These are phyloP conservation scores for Gasterosteus aculeatus DNA, from an alignment of 2,113 vertebrate species.

Conservation along the genomic window DNA sequence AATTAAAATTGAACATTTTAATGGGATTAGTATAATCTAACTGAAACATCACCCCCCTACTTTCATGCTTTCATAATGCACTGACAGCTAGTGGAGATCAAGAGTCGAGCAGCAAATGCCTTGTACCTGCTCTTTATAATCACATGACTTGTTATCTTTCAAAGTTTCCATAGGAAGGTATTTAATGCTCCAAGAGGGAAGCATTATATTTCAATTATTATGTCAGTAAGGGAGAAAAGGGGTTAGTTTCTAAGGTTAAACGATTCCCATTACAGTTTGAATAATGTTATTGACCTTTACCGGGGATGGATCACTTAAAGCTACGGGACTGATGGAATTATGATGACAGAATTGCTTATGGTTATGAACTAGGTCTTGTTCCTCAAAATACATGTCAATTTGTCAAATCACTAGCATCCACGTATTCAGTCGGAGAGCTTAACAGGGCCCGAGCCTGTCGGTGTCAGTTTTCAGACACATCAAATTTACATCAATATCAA, in stretches of 20 bases:
- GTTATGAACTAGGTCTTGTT: constrained; percentile 66
- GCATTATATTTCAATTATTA: constrained; percentile 59
- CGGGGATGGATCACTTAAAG: constrained; percentile 71
- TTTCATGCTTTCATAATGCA: constrained; percentile 5
- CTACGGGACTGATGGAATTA: constrained; percentile 71
- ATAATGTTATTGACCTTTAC: constrained; percentile 78
- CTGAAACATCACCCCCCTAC: constrained; percentile 59
- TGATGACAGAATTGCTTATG: constrained; percentile 70
- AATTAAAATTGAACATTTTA: constrained; percentile 76
- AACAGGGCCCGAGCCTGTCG: constrained; percentile 46
- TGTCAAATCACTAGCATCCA: constrained; percentile 69
- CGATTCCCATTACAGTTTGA: constrained; percentile 74
- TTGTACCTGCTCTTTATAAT: background rate
- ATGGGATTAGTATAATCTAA: constrained; percentile 68
- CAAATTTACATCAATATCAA: constrained; percentile 23
- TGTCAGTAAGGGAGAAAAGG: constrained; percentile 49
- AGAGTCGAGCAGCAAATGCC: background rate
- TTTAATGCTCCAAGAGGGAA: constrained; percentile 44
- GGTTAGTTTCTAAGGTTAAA: constrained; percentile 72
- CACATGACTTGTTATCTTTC: constrained; percentile 27
- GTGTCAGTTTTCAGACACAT: constrained; percentile 65
- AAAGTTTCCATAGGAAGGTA: constrained; percentile 30
- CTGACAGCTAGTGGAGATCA: constrained; percentile 5
- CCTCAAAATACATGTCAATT: constrained; percentile 71
- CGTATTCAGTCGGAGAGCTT: constrained; percentile 50